phyloP scores from a whole-genome alignment of 2,888 invertebrate species.

The Campopleginae sp. region DNA sequence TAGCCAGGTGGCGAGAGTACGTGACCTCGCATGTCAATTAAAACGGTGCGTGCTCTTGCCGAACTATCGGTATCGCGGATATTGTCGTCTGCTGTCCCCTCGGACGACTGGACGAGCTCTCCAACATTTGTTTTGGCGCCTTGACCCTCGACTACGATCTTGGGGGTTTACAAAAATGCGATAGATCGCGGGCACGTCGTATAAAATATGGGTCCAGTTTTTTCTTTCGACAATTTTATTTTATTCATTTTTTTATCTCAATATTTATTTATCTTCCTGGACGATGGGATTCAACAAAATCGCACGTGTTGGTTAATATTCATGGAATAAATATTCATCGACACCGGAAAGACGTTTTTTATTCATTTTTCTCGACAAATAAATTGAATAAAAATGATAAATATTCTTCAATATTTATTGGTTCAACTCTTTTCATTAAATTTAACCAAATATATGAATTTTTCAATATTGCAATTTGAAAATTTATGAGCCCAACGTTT shows the following conservation, averaged over 20 bases:
- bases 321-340: background rate
- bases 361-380: no score
- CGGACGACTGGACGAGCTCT: background rate
- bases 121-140: background rate
- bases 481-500: background rate
- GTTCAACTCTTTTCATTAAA: no score
- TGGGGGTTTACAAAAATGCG: background rate
- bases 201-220: background rate
- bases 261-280: no score
- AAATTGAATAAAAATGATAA: no score
- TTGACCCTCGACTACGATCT: background rate
- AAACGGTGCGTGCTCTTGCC: slow-evolving; percentile 36
- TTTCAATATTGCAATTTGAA: no score
- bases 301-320: no score
- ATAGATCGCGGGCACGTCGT: background rate
- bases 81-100: background rate
- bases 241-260: background rate
- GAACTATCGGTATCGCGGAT: slow-evolving; percentile 33
- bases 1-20: slow-evolving; percentile 30
- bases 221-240: background rate
- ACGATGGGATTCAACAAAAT: no score
- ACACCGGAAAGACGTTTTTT: background rate
- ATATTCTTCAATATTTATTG: no score
- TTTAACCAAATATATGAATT: no score
- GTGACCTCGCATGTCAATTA: slow-evolving; percentile 59